These are phyloP conservation scores for Teleogryllus oceanicus DNA, from an alignment of 2,888 invertebrate genomes.

Conservation along the genomic window DNA sequence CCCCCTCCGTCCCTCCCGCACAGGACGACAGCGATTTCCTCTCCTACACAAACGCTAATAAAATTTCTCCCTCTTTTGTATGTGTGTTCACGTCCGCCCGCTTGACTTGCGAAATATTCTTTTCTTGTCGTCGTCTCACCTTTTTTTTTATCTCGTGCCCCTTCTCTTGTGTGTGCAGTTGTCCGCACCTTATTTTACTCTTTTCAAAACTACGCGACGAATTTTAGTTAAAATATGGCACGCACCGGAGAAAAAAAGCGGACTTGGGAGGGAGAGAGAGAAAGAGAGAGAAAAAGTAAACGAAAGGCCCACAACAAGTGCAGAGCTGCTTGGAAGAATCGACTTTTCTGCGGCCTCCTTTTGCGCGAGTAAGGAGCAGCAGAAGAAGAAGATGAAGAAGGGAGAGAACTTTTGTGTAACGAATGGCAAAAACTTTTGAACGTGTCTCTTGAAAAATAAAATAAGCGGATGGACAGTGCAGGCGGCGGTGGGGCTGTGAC, in stretches of 20 bases:
- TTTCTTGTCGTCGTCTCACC: neutral
- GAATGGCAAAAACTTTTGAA: conserved; percentile 9
- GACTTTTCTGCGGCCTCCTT: neutral
- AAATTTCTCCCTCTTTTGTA: conserved; percentile 2
- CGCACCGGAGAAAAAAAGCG: neutral
- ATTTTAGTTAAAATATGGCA: conserved; percentile 9
- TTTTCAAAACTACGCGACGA: neutral
- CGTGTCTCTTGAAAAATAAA: neutral
- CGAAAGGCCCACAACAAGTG: neutral
- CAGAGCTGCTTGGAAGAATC: neutral
- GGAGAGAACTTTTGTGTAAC: neutral
- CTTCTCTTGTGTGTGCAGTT: neutral
- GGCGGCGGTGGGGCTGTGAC: neutral
- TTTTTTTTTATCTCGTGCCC: neutral
- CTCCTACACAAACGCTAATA: neutral
- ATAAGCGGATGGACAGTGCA: neutral
- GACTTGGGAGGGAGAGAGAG: neutral
- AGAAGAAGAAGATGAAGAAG: neutral
- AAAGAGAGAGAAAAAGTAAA: neutral
- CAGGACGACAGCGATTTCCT: neutral
- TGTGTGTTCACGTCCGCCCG: conserved; percentile 18
- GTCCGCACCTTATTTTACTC: conserved; percentile 18
- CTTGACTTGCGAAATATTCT: conserved; percentile 11
- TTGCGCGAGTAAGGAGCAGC: neutral
- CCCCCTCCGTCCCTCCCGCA: too few relatives aligned